Evolutionary conservation across 2,113 vertebrate genomes (phyloP), one percentile per base, ranked within the genome.

Genomic region (Alaudala cheleensis): DNA sequence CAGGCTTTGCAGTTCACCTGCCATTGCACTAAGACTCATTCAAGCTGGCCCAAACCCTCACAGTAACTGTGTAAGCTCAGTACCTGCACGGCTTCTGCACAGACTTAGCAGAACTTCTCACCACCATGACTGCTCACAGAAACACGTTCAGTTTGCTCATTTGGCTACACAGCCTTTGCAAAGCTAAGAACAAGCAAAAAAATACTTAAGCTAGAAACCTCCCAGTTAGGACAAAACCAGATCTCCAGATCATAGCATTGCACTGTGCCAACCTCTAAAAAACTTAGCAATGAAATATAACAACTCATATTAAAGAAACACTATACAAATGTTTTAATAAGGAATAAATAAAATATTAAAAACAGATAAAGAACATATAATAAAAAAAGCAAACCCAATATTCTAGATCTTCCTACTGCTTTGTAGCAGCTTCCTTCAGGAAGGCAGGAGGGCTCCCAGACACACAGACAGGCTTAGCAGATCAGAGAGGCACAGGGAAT

Each of bases 61-160:
- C 26, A 40, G n/a, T 7, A 61, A 40, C 10, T 0, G 0, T 13
- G 29, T 53, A 79, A 58, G 19, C 33, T 81, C 8, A 44, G 11
- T 31, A 29, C 34, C 29, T 17, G 19, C 34, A 11, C 28, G 34
- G 61, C 17, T 10, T 34, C 57, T 44, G 29, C 67, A 31, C 34
- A 74, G 39, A 29, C 44, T 54, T 18, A 54, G 74, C 67, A 65
- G 49, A 78, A 77, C 10, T 69, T 40, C 70, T 37, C 17, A 42
- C 10, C 25, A 1, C 33, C 37, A 3, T 1, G 10, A 34, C n/a
- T 2, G 2, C 39, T 54, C 84, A 71, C 9, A 47, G 47, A 8
- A 40, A 11, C 10, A 18, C 6, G 0, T 9, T 44, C 47, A 33
- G 39, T 26, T 54, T 54, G 33, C 50, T 83, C 37, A 24, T 22